Base-by-base conservation (phyloP, 2,797 vertebrate genomes). In the Pipistrellus kuhlii region DNA sequence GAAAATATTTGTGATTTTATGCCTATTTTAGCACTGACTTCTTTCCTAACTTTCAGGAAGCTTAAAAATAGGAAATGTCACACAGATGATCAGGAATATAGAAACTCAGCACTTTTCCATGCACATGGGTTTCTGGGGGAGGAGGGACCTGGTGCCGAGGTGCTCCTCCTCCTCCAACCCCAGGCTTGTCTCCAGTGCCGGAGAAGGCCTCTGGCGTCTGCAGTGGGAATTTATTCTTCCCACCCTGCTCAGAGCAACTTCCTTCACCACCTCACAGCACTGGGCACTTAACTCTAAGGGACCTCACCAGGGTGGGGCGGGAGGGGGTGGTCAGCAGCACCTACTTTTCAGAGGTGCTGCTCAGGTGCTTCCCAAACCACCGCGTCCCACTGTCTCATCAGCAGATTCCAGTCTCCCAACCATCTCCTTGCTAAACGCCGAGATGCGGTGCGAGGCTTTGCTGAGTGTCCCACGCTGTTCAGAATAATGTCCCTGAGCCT, bases 191-290 rank as follows among this genome's bases (percentile, higher is more conserved):
- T 2, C 5, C 13, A 3, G 2, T 0, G 20, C 21, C 25, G 0
- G 18, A 17, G 15, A 35, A 11, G 12, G 3, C 23, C 30, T 11
- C 59, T 3, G 12, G 0, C 0, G 6, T 27, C 41, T 30, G 30
- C 10, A 6, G 15, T 44, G 2, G 23, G 41, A 1, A 3, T 1
- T 0, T 0, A 0, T 0, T 11, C 27, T 7, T 41, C 6, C 53
- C 10, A 1, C 8, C 21, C 18, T n/a, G 5, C 14, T 15, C 53
- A 11, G 7, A 25, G 8, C 0, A 7, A 11, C 10, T 51, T 41
- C 35, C 6, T 5, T 27, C 23, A 11, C n/a, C 17, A 0, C 23
- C 13, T 9, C 73, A 0, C 30, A 23, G 12, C 1, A 25, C 73
- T 8, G 46, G 73, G 46, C 32, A 9, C 12, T n/a, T 21, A 6